Base-by-base conservation (phyloP, 1,140 invertebrate species). In the Sarcophaga bullata region DNA sequence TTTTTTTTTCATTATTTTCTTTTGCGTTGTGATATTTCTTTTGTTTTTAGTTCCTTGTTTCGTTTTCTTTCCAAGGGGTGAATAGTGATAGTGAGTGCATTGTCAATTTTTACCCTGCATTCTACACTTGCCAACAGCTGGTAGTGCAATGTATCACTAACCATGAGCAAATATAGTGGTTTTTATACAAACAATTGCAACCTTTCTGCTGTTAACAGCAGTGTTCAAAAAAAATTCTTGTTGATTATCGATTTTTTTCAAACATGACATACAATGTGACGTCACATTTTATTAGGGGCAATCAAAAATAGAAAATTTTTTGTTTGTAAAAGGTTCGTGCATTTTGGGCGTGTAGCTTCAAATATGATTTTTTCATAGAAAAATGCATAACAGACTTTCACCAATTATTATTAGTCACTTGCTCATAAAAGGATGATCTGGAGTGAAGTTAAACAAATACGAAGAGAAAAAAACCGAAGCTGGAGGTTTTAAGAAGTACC, bases 191-290 rank as follows among this genome's bases (percentile, higher is more conserved):
- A 54, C 52, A 54, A 54, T 11, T 11, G 15, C 52, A 54, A 48
- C 37, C 73, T 15, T 37, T 15, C 52, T 54, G 10, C 37, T 13
- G 6, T 72, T 72, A 37, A 19, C 6, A 8, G 62, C 17, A 68
- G 37, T 73, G 25, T 11, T 73, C 2, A 47, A 75, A 11, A 75
- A 11, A 75, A 75, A 8, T 75, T 47, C 15, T 78, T 78, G 6
- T 0, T 6, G 17, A 8, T 50, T 78, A 78, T 78, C 50, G 75
- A 78, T 78, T 78, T 78, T 78, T 49, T 10, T 73, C n/a, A 15
- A 25, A 13, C 25, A 58, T 48, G 8, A 13, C n/a, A 58, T 49
- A 17, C 13, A 49, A 49, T 9, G n/a, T 78, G 75, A 78, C 75
- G 75, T 78, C 75, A 78, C 49, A 78, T 78, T 19, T 0, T 25